Conservation (phyloP, 2,797 vertebrate species). For the Cygnus olor region DNA sequence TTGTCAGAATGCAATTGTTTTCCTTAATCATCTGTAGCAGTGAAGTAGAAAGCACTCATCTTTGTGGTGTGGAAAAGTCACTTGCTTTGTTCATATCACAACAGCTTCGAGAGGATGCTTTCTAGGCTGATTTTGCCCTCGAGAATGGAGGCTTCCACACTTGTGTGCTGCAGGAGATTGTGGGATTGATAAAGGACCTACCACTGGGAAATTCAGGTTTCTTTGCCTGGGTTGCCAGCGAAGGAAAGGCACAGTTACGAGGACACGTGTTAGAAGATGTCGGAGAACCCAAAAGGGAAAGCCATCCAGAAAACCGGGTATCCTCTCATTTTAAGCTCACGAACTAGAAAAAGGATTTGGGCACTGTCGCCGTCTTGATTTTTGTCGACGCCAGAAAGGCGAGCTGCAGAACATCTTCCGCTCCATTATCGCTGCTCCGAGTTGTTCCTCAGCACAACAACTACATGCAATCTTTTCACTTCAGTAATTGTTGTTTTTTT, state of each 20-base stretch:
- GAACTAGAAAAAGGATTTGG: not conserved
- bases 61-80: not conserved
- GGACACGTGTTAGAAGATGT: rapidly evolving
- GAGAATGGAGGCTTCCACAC: not conserved
- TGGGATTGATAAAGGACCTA: not conserved
- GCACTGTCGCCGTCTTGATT: not conserved
- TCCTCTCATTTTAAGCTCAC: not conserved
- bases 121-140: not conserved
- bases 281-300: not conserved
- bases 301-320: not conserved
- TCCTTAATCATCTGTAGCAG: conserved; percentile 18
- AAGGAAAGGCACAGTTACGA: not conserved
- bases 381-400: not conserved
- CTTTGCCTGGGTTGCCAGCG: rapidly evolving
- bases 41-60: conserved; percentile 32
- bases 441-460: not conserved
- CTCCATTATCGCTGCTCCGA: not conserved
- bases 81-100: not conserved
- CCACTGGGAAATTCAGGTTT: not conserved
- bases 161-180: rapidly evolving
- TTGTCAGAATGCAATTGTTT: conserved; percentile 57
- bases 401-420: rapidly evolving
- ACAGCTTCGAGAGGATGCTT: not conserved
- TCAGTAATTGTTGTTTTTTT: not conserved
- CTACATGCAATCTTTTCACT: not conserved